Conservation (phyloP, 2,888 invertebrate species). For the Monoplex corrugatus region DNA sequence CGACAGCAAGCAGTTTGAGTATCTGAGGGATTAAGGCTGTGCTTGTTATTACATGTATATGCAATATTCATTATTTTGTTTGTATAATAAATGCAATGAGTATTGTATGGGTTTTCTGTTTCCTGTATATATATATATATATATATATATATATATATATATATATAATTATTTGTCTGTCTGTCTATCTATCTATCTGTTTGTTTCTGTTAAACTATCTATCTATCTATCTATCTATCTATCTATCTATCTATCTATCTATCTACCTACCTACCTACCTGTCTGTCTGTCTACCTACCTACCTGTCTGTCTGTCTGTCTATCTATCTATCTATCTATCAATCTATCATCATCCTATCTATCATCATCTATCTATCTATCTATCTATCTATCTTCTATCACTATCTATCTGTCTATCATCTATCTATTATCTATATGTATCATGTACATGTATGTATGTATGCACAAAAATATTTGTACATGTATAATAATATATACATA, state of each 20-base stretch:
- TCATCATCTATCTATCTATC: neutral
- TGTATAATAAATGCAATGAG: no score
- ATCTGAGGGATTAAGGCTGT: no score
- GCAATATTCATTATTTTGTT: no score
- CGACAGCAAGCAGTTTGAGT: no score
- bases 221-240: neutral
- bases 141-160: no score
- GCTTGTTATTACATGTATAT: no score
- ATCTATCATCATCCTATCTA: constrained; percentile 1
- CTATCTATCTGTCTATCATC: neutral
- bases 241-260: neutral
- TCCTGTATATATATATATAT: no score
- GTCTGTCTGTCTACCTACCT: neutral
- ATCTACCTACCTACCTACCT: neutral
- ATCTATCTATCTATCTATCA: constrained; percentile 15
- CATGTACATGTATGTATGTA: neutral
- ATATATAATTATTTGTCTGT: no score
- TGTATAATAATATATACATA: no score
- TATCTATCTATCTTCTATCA: neutral
- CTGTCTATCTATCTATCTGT: neutral
- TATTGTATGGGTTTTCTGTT: no score
- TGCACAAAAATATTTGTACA: no score
- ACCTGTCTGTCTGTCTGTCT: neutral
- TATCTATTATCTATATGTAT: neutral
- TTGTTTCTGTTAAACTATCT: neutral